Percentiles rank a stretch among this genome's conserved stretches.
Conservation (phyloP, 2,113 vertebrate genomes). For the Anarhynchus alexandrinus region DNA sequence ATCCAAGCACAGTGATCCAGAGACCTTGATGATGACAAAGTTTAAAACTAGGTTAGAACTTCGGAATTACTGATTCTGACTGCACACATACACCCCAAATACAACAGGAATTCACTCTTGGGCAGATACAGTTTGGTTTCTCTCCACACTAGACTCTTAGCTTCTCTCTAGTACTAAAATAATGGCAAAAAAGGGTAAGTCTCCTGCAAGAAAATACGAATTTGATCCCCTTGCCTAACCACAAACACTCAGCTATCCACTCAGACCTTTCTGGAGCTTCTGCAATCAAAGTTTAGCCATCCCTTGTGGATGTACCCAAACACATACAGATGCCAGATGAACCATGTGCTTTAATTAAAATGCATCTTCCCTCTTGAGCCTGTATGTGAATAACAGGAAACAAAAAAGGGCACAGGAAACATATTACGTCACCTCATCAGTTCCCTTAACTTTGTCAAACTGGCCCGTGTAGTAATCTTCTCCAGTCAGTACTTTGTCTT, state of each 20-base stretch:
- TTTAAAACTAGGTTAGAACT: neutral
- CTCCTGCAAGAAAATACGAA: neutral
- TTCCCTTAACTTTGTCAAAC: neutral
- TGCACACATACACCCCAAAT: neutral
- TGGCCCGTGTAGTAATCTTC: neutral
- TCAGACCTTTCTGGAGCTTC: neutral
- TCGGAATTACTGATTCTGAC: neutral
- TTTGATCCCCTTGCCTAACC: neutral
- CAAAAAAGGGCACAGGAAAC: neutral
- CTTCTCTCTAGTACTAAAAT: neutral
- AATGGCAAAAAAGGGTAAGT: neutral
- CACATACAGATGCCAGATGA: neutral
- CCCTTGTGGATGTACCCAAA: neutral
- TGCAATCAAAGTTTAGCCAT: slow-evolving; percentile 12
- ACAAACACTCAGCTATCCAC: neutral
- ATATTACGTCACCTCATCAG: neutral
- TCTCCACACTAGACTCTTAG: neutral
- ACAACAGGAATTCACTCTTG: neutral
- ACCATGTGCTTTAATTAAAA: neutral
- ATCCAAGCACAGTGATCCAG: neutral
- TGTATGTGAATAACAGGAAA: neutral
- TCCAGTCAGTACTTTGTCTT: neutral
- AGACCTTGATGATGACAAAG: neutral
- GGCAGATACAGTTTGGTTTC: neutral
- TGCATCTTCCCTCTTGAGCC: neutral